Evolutionary conservation across 2,888 invertebrate genomes (phyloP), one percentile per base, ranked within the genome.

Genomic region (Spodoptera picta): DNA sequence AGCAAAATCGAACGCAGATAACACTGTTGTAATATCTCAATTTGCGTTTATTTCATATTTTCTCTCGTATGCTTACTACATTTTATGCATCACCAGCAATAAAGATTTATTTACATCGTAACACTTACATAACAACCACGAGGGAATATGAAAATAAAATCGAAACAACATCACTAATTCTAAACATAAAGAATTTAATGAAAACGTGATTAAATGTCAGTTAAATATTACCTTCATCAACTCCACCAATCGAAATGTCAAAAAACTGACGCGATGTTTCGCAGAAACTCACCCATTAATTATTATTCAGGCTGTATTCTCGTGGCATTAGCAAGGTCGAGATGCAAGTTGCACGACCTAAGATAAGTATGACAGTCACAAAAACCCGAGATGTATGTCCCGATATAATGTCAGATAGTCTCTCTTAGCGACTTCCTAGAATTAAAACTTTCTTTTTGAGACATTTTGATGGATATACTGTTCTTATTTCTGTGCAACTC

Each of bases 221-320:
- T 69, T 75, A 63, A 74, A 74, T 67, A 69, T 80, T 80, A 77
- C 85, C 86, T 85, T 79, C 82, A 76, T 84, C 84, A 83, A 77
- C 58, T 66, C 73, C 36, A 84, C 73, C 36, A 84, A 82, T 82
- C 78, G 75, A 81, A 75, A 79, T 83, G 84, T 82, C 84, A 83
- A 75, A 80, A 19, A 80, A 68, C 42, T 73, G 71, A 71, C 64
- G 55, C 63, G 60, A 51, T 50, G 51, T 50, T 77, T 76, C 77
- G 49, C 46, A 64, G 79, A 76, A 79, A 52, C 60, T 61, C 56
- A 44, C 12, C 56, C 77, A 68, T 74, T 77, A 69, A 78, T 77
- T 59, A 62, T 58, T 36, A 41, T 49, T 14, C 50, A 27, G 57
- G 56, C 62, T 67, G 62, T 52, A 58, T 59, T 71, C 59, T 65